Percentiles rank a stretch among this genome's conserved stretches.
Conservation (phyloP, 2,888 invertebrate species). For the Oscheius sp. region DNA sequence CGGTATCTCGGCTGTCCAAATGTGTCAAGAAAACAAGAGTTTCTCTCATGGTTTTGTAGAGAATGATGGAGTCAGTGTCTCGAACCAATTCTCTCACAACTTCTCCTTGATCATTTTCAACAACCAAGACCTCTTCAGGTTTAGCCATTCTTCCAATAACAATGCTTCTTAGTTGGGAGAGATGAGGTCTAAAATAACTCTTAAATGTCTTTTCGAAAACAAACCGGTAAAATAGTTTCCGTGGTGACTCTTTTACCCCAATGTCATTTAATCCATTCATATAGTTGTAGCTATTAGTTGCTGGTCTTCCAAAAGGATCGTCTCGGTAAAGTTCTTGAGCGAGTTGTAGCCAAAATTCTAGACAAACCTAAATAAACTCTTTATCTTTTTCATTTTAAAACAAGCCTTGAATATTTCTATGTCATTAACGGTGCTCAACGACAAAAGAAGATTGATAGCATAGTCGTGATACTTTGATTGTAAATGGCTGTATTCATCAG, state of each 20-base stretch:
- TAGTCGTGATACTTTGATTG: conserved; percentile 49
- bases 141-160: conserved; percentile 99
- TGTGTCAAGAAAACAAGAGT: conserved; percentile 90
- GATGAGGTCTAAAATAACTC: conserved; percentile 24
- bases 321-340: conserved; percentile 87
- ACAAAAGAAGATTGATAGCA: conserved; percentile 72
- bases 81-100: conserved; percentile 97
- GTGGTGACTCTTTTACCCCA: conserved; percentile 26
- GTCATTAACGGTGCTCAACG: conserved; percentile 92
- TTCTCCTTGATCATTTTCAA: conserved; percentile 99
- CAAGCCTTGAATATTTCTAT: conserved; percentile 91
- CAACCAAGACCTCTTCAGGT: conserved; percentile 98
- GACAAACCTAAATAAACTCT: conserved; percentile 79
- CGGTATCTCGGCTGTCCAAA: conserved; percentile 95
- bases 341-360: conserved; percentile 97
- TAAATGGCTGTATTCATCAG: background rate
- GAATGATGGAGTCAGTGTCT: conserved; percentile 97
- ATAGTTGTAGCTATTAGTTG: background rate
- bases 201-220: background rate
- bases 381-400: background rate
- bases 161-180: conserved; percentile 82
- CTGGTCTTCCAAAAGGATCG: conserved; percentile 17
- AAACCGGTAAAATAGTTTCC: background rate
- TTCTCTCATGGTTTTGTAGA: conserved; percentile 92
- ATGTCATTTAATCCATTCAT: conserved; percentile 8